A percentile compares a stretch with the other conserved stretches of the same genome.
phyloP scores from a whole-genome alignment of 2,888 invertebrate genomes.

The Chrysolina oricalcia region DNA sequence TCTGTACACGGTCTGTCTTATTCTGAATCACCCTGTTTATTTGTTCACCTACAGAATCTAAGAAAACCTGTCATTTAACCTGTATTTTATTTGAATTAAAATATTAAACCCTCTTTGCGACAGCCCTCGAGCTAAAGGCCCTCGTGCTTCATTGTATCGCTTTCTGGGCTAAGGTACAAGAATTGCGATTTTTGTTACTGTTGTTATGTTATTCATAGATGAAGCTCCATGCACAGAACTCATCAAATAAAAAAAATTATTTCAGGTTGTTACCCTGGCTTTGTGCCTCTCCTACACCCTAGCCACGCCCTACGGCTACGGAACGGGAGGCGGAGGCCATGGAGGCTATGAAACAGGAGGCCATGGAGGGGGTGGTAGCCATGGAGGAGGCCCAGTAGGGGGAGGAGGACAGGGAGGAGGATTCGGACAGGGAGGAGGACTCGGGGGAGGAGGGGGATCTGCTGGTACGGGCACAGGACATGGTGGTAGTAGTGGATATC shows the following conservation, averaged over 20 bases:
- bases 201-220: no score
- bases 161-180: no score
- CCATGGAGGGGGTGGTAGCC: neutral
- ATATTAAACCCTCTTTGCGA: no score
- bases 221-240: no score
- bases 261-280: neutral
- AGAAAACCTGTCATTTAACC: no score
- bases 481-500: neutral
- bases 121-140: no score
- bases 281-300: conserved; percentile 42
- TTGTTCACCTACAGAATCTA: no score
- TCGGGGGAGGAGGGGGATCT: neutral
- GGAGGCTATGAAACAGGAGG: neutral
- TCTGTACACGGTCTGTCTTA: no score
- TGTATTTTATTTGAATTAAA: no score
- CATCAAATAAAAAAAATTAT: neutral
- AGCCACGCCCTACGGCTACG: conserved; percentile 14
- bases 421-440: neutral
- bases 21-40: no score
- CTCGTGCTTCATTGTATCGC: no score
- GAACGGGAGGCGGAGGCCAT: neutral
- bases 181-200: no score
- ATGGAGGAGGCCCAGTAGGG: neutral
- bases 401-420: neutral
- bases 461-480: neutral